phyloP scores from a whole-genome alignment of 2,888 invertebrate genomes.

The Teleogryllus oceanicus region DNA sequence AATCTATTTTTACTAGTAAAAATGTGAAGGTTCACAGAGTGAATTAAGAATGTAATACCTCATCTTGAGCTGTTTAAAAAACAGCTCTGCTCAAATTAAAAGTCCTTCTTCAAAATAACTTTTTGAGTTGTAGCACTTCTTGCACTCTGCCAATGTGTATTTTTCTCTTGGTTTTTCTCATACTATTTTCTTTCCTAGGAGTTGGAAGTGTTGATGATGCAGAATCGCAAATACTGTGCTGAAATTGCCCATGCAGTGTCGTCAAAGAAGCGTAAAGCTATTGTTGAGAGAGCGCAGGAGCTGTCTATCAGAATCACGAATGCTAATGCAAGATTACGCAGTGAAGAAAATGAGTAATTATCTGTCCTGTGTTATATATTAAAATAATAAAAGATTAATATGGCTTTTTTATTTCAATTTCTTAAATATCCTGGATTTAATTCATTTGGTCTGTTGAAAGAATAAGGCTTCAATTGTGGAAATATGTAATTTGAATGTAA shows the following conservation, averaged over 20 bases:
- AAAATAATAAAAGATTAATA: slow-evolving; percentile 6
- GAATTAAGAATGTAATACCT: too few relatives aligned
- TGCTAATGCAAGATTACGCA: slow-evolving; percentile 91
- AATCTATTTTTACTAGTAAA: too few relatives aligned
- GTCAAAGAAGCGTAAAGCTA: slow-evolving; percentile 93
- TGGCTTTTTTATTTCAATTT: neutral
- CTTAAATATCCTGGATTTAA: neutral
- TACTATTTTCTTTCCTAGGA: slow-evolving; percentile 59
- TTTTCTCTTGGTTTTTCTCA: slow-evolving; percentile 27
- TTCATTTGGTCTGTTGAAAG: too few relatives aligned
- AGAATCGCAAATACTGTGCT: slow-evolving; percentile 94
- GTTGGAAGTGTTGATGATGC: slow-evolving; percentile 97
- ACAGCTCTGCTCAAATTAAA: too few relatives aligned
- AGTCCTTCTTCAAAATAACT: too few relatives aligned
- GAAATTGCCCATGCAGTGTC: slow-evolving; percentile 98
- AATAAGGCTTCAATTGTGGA: too few relatives aligned
- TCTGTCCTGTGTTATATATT: neutral
- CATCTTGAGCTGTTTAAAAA: too few relatives aligned
- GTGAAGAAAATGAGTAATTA: slow-evolving; percentile 95
- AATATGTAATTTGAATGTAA: too few relatives aligned
- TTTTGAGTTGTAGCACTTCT: neutral
- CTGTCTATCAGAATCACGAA: slow-evolving; percentile 94
- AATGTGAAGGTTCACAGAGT: too few relatives aligned
- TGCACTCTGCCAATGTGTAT: neutral
- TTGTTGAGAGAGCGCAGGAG: slow-evolving; percentile 96